phyloP scores from a whole-genome alignment of 2,797 vertebrate species.

The Taeniopygia guttata region DNA sequence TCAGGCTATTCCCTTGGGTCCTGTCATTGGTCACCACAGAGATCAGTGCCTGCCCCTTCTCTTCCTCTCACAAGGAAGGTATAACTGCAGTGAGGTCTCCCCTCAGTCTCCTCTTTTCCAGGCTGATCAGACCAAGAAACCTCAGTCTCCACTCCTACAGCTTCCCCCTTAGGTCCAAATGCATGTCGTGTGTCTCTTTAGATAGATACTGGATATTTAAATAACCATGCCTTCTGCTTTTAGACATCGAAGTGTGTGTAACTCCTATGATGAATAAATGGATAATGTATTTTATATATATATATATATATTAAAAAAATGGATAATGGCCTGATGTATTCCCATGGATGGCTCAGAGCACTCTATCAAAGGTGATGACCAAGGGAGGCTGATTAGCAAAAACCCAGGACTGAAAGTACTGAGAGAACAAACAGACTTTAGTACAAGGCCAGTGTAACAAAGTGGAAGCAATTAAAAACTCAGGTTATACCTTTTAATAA shows the following conservation, averaged over 20 bases:
- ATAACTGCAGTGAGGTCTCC: not conserved
- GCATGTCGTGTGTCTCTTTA: not conserved
- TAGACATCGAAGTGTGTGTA: not conserved
- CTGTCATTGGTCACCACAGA: not conserved
- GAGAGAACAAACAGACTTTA: not conserved
- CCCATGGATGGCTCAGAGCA: not conserved
- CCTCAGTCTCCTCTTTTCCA: not conserved
- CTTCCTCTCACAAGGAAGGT: fast-evolving
- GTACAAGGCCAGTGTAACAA: not conserved
- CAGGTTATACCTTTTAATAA: not conserved
- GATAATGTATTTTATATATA: not conserved
- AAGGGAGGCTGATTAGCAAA: not conserved
- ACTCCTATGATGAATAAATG: not conserved
- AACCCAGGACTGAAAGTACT: not conserved
- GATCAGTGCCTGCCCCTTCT: not conserved
- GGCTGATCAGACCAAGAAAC: not conserved
- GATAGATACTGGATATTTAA: not conserved
- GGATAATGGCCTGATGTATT: not conserved
- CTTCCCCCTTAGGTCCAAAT: not conserved
- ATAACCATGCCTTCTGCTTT: not conserved
- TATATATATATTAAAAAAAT: too few relatives aligned
- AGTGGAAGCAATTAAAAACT: not conserved
- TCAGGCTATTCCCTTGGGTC: fast-evolving
- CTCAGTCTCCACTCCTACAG: fast-evolving
- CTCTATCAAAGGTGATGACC: not conserved